These are phyloP conservation scores for Agriotes lineatus DNA, from an alignment of 2,888 invertebrate genomes.

Conservation along the genomic window DNA sequence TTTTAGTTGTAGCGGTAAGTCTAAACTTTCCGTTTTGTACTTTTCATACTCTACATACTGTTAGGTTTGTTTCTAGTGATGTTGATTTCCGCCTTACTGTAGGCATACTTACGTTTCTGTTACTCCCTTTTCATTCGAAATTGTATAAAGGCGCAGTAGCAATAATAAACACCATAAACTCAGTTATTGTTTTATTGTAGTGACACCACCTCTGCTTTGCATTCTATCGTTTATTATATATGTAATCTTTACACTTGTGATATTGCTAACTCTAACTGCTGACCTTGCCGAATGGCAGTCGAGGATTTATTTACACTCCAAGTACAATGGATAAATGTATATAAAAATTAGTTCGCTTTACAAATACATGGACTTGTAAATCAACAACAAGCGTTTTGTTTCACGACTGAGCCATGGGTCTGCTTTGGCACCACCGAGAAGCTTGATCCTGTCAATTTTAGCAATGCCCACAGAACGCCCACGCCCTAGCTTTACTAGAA, in stretches of 20 bases:
- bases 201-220: neutral
- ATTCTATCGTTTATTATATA: neutral
- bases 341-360: conserved; percentile 36
- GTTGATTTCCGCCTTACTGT: no score
- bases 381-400: conserved; percentile 10
- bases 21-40: no score
- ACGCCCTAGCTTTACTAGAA: neutral
- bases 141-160: no score
- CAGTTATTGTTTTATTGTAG: no score
- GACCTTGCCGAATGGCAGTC: neutral
- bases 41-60: no score
- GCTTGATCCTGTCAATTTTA: neutral
- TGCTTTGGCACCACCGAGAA: no score
- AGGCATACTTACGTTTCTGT: no score
- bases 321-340: conserved; percentile 24
- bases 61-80: no score
- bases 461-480: neutral
- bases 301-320: conserved; percentile 24
- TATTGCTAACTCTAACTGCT: conserved; percentile 13
- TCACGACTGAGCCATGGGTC: neutral
- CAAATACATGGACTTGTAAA: conserved; percentile 21
- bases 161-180: no score
- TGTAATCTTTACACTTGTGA: conserved; percentile 1
- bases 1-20: no score
- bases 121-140: no score